Conservation (phyloP, 1,140 invertebrate genomes). For the Lepidostoma basale region DNA sequence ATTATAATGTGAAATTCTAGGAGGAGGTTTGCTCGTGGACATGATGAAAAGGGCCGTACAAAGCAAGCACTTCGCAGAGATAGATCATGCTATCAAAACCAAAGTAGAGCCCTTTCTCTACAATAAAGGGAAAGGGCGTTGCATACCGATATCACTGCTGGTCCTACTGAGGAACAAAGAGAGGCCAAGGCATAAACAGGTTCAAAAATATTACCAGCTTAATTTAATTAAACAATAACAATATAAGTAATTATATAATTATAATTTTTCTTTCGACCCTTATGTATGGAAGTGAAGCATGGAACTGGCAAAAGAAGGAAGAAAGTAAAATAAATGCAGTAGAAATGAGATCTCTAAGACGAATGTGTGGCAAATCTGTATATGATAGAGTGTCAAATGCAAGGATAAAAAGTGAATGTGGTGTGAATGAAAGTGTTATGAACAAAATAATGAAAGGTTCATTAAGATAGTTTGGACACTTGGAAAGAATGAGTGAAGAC, state of each 20-base stretch:
- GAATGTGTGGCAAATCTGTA: too few species aligned
- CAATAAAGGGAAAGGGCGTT: conserved; percentile 88
- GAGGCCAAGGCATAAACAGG: conserved; percentile 77
- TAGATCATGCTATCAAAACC: conserved; percentile 88
- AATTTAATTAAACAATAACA: not conserved
- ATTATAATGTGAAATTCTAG: conserved; percentile 62
- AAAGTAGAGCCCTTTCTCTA: conserved; percentile 93
- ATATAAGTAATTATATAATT: not conserved
- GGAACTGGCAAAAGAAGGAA: too few species aligned
- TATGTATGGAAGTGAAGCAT: too few species aligned
- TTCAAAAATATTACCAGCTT: conserved; percentile 48
- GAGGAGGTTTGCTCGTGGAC: conserved; percentile 89
- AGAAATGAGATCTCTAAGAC: too few species aligned
- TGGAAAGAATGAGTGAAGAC: too few species aligned
- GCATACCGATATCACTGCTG: conserved; percentile 86
- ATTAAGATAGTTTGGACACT: too few species aligned
- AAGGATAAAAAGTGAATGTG: too few species aligned
- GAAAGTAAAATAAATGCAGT: too few species aligned
- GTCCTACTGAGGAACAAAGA: conserved; percentile 89
- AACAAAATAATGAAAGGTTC: too few species aligned
- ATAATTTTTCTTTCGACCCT: not conserved
- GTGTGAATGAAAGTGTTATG: too few species aligned
- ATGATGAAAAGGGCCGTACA: conserved; percentile 91
- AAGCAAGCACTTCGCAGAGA: conserved; percentile 85
- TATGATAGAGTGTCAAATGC: too few species aligned